Conservation (phyloP, 2,888 invertebrate genomes). For the Bimastos eiseni region DNA sequence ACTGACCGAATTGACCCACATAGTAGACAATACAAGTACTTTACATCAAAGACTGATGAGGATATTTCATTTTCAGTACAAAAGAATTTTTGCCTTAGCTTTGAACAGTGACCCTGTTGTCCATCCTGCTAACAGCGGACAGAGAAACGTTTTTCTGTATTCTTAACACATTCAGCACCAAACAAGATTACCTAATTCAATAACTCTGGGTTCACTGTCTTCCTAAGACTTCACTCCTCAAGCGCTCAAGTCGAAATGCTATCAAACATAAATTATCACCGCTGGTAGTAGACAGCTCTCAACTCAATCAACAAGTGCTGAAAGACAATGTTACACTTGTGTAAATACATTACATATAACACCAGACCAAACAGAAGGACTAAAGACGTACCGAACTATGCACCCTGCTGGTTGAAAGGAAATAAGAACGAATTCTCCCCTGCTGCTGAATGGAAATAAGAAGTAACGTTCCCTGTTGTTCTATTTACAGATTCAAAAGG, state of each 20-base stretch:
- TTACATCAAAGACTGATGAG: neutral
- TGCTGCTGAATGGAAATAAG: too few species aligned
- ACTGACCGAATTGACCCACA: neutral
- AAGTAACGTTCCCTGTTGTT: too few species aligned
- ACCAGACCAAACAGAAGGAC: neutral
- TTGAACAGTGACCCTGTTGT: neutral
- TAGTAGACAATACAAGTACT: neutral
- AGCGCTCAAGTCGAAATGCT: constrained; percentile 1
- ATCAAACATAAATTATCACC: constrained; percentile 9
- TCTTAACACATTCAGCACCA: neutral
- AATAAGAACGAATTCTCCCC: too few species aligned
- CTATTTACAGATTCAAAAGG: too few species aligned
- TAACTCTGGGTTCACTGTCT: neutral
- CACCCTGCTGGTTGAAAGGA: neutral
- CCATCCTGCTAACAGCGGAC: too few species aligned
- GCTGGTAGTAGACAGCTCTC: neutral
- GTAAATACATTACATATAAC: neutral
- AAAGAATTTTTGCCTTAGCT: neutral
- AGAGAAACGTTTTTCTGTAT: constrained; percentile 13
- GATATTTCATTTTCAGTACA: neutral
- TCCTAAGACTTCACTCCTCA: neutral
- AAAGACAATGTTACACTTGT: neutral
- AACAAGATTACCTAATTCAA: constrained; percentile 13
- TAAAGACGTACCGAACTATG: neutral
- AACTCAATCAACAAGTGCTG: constrained; percentile 8